Evolutionary conservation across 2,888 invertebrate genomes (phyloP).

Genomic region (Drosophila meridionalis): DNA sequence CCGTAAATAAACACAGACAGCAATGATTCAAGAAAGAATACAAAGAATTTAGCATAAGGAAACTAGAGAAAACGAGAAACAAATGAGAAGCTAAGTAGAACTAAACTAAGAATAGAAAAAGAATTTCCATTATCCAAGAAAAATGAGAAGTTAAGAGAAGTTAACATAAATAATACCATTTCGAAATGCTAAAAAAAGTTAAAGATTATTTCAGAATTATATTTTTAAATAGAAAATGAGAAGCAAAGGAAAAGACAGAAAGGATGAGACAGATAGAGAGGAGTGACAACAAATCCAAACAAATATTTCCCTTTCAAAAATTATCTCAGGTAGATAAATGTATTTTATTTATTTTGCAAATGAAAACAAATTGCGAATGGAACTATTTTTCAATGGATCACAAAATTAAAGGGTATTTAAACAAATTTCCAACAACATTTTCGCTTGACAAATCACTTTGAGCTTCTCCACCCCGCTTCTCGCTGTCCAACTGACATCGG

Average conservation of each 20-base stretch:
- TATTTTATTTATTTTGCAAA: not conserved
- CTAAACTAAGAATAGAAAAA: too few relatives aligned
- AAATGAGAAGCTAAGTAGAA: too few relatives aligned
- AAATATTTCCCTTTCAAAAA: not conserved
- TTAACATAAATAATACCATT: not conserved
- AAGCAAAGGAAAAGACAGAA: too few relatives aligned
- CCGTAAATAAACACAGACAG: not conserved
- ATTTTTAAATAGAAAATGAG: not conserved
- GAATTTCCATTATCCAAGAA: not conserved
- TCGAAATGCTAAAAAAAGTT: not conserved
- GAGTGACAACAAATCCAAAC: too few relatives aligned
- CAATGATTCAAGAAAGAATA: too few relatives aligned
- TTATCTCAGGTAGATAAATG: not conserved
- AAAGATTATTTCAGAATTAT: not conserved
- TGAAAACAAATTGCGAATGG: not conserved
- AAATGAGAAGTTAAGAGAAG: not conserved
- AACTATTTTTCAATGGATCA: not conserved
- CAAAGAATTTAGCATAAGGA: too few relatives aligned
- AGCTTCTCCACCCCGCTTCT: not conserved
- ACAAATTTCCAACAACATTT: not conserved
- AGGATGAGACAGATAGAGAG: too few relatives aligned
- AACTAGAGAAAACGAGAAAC: not conserved
- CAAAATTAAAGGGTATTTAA: not conserved
- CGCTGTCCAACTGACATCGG: conserved; percentile 7
- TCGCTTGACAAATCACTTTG: not conserved